Base-by-base conservation (phyloP, 2,797 vertebrate genomes). In the Bucorvus abyssinicus region DNA sequence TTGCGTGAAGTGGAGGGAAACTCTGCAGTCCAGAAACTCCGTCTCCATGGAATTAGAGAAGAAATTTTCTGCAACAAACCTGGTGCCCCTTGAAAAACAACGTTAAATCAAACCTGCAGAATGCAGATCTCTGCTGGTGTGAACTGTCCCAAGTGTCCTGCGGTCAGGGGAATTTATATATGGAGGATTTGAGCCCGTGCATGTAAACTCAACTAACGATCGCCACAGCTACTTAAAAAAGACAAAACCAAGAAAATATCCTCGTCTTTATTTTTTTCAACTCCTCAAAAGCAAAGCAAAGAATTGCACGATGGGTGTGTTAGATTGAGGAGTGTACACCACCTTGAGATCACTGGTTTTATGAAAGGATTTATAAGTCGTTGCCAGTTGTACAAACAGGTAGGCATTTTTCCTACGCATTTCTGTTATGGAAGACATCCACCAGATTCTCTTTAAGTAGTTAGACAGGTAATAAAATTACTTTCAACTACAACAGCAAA, bases 401-500 rank as follows among this genome's bases (percentile, higher is more conserved):
- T n/a, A n/a, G n/a, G n/a, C n/a, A n/a, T 55, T 70, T 77, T 57
- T 79, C 55, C n/a, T 6, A 71, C 50, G 64, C 24, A 84, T 15
- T 38, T 84, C 15, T 52, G 32, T 61, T 38, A 63, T n/a, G 49
- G 59, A 83, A 87, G 55, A 78, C 19, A 73, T 85, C 21, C n/a
- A 60, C 9, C 27, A 34, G 44, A 91, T 40, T 75, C 52, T 93
- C 74, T 73, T 93, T 26, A 52, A 52, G 36, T 19, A 93, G 22
- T 40, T 86, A 73, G 67, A 47, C 64, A 93, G 71, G 89, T 73
- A 84, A 93, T 75, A 69, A 73, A 81, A 85, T 38, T 92, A 77
- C 85, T 89, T 89, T 93, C 74, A 94, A 94, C 56, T 73, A 71
- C 42, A 80, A 87, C 53, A 85, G 45, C 60, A 97, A 96, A 95